These are phyloP conservation scores for Artemia franciscana DNA, from an alignment of 1,140 invertebrate genomes.

Conservation along the genomic window DNA sequence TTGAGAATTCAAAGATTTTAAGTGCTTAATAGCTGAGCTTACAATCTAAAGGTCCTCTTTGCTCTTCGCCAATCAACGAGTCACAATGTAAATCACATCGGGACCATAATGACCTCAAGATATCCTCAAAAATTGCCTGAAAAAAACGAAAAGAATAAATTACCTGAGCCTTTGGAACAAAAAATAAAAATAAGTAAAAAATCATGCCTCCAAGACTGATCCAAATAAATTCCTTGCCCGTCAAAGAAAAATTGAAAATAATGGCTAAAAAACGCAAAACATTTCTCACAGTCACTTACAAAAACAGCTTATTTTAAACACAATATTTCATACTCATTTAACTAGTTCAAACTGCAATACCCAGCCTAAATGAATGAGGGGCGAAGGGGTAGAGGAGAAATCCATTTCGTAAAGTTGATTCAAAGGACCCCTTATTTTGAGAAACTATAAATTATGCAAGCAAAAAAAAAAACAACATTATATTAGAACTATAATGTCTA, in stretches of 20 bases:
- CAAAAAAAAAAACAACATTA: too few relatives aligned
- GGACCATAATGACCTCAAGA: constrained; percentile 45
- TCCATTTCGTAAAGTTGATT: too few relatives aligned
- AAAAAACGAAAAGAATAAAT: constrained; percentile 7
- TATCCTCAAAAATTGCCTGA: constrained; percentile 43
- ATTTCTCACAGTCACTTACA: background rate
- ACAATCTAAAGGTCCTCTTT: constrained; percentile 25
- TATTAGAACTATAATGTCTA: too few relatives aligned
- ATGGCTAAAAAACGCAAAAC: background rate
- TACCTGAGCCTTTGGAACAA: too few relatives aligned
- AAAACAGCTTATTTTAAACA: background rate
- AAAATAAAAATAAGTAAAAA: constrained; percentile 7
- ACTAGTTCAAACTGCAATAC: too few relatives aligned
- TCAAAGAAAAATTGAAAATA: background rate
- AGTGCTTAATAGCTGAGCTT: background rate
- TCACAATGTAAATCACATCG: constrained; percentile 63
- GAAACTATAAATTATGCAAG: too few relatives aligned
- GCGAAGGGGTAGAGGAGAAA: too few relatives aligned
- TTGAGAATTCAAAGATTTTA: too few relatives aligned
- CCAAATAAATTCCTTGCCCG: too few relatives aligned
- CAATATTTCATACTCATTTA: too few relatives aligned
- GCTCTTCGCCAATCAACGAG: constrained; percentile 51
- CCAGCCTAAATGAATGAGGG: too few relatives aligned
- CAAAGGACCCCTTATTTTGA: too few relatives aligned
- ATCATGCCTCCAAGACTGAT: background rate